Evolutionary conservation across 92 coral and sea anemone genomes (phyloP).

Genomic region (Epizoanthus ramosus): DNA sequence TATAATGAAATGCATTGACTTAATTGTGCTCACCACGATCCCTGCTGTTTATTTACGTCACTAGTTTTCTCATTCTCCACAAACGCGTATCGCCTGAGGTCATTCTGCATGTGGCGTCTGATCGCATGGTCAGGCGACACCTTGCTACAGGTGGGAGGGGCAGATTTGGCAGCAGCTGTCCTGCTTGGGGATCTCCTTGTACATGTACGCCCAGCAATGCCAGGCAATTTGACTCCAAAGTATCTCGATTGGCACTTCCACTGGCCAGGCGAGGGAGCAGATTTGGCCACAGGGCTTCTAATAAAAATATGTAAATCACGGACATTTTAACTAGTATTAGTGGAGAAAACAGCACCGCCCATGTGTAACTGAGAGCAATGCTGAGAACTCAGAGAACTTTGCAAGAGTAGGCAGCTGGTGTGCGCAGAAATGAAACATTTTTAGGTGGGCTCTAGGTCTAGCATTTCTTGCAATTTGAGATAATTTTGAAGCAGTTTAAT

Average conservation of each 20-base stretch:
- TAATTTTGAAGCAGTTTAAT: too few species aligned
- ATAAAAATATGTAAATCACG: not conserved
- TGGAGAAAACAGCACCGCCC: too few species aligned
- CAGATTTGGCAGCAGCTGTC: constrained; percentile 70
- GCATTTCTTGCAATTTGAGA: too few species aligned
- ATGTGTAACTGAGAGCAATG: too few species aligned
- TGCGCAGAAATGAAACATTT: too few species aligned
- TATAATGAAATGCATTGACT: too few species aligned
- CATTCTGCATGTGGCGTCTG: constrained; percentile 97
- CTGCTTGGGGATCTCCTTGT: constrained; percentile 56
- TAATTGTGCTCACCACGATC: constrained; percentile 15
- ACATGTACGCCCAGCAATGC: constrained; percentile 63
- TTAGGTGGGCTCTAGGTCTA: too few species aligned
- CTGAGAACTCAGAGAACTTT: too few species aligned
- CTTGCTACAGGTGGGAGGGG: constrained; percentile 83
- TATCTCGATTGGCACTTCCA: constrained; percentile 93
- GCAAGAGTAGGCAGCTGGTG: too few species aligned
- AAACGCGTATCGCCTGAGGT: constrained; percentile 54
- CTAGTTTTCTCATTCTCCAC: constrained; percentile 6
- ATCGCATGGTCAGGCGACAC: constrained; percentile 73
- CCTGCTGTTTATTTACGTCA: not conserved
- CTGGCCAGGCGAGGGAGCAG: constrained; percentile 58
- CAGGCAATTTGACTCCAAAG: constrained; percentile 92
- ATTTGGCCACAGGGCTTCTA: constrained; percentile 23
- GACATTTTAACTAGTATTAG: too few species aligned